Percentiles rank a stretch among this genome's conserved stretches.
Evolutionary conservation across 2,888 invertebrate species (phyloP).

Genomic region (Hyposoter didymator): DNA sequence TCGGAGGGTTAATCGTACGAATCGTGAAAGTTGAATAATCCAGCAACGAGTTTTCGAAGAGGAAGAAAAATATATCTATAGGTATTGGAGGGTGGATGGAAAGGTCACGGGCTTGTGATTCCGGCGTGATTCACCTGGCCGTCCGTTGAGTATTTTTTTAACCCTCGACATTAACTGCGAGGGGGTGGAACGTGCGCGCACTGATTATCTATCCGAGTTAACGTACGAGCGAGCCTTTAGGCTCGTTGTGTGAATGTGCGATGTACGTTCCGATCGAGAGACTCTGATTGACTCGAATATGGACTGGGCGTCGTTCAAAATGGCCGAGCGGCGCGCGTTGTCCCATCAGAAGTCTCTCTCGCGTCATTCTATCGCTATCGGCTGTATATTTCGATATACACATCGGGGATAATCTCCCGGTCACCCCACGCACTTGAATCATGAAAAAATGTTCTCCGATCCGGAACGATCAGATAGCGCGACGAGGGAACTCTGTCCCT

Average conservation of each 20-base stretch:
- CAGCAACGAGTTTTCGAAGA: conserved; percentile 70
- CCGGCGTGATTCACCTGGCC: conserved; percentile 84
- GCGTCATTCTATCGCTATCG: conserved; percentile 15
- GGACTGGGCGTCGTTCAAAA: background rate
- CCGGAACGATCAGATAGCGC: conserved; percentile 43
- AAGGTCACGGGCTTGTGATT: conserved; percentile 82
- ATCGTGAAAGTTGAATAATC: conserved; percentile 77
- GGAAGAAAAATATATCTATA: conserved; percentile 46
- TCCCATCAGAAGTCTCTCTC: conserved; percentile 6
- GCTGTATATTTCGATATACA: background rate
- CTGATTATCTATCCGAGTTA: conserved; percentile 69
- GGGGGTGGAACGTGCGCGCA: conserved; percentile 59
- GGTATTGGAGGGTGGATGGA: conserved; percentile 64
- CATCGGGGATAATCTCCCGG: conserved; percentile 17
- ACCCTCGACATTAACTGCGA: conserved; percentile 66
- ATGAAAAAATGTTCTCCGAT: conserved; percentile 30
- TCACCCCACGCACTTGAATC: conserved; percentile 16
- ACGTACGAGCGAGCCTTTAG: conserved; percentile 20
- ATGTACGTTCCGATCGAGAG: background rate
- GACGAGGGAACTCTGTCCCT: background rate
- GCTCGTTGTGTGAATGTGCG: background rate
- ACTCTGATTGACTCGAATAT: background rate
- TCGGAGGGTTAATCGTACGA: conserved; percentile 78
- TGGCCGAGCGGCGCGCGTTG: background rate
- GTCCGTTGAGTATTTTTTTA: conserved; percentile 78